phyloP scores from a whole-genome alignment of 2,888 invertebrate species.

The Ashinkailepas kermadecensis region DNA sequence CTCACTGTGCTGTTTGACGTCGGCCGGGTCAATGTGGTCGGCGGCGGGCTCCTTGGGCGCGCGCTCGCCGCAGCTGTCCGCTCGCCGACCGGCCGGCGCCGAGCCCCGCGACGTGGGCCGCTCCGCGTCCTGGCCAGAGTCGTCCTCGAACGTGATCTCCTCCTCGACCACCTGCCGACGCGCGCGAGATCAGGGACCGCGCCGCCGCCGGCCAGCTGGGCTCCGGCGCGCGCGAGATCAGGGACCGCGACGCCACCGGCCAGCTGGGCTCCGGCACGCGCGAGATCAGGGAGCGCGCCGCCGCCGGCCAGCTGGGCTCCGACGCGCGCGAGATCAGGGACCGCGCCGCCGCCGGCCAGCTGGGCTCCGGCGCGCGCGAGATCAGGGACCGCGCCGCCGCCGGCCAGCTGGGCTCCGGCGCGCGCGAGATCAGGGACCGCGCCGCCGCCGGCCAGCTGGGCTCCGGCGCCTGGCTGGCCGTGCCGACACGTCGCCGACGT shows the following conservation, averaged over 20 bases:
- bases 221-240: no score
- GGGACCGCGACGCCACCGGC: neutral
- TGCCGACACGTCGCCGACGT: no score
- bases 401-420: no score
- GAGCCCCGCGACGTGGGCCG: neutral
- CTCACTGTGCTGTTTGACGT: conserved; percentile 4
- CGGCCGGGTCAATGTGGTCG: neutral
- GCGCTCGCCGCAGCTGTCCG: neutral
- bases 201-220: no score
- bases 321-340: no score
- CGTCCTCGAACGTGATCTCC: conserved; percentile 17
- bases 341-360: neutral
- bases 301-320: no score
- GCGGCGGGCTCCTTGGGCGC: neutral
- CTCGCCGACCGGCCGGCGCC: neutral
- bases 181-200: neutral
- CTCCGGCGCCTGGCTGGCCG: no score
- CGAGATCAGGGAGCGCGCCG: neutral
- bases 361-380: no score
- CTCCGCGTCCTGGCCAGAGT: conserved; percentile 1
- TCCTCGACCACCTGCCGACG: neutral
- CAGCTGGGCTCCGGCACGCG: no score
- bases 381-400: neutral
- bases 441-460: no score
- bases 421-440: neutral